Evolutionary conservation across 37 sponge, comb jelly and placozoan genomes (phyloP).

Genomic region (Mnemiopsis leidyi): DNA sequence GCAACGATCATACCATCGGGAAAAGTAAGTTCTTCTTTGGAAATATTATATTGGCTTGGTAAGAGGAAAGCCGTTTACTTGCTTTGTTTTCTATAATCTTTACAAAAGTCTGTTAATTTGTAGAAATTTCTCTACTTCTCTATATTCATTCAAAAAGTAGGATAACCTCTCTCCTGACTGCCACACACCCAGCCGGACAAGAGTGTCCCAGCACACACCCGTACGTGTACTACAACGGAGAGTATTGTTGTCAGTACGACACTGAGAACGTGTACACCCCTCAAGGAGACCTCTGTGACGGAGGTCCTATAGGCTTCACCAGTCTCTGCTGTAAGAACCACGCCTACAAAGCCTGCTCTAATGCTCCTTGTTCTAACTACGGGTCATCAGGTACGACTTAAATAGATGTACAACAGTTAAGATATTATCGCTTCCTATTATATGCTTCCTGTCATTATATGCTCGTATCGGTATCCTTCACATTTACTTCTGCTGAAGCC

Average conservation of each 20-base stretch:
- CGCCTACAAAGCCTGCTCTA: background rate
- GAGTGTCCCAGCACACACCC: background rate
- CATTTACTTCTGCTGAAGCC: no score
- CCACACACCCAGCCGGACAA: background rate
- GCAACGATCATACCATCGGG: slow-evolving; percentile 47
- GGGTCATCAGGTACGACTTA: background rate
- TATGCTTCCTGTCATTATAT: background rate
- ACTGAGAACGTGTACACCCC: background rate
- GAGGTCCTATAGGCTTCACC: background rate
- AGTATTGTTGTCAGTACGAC: slow-evolving; percentile 1
- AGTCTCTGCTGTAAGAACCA: slow-evolving; percentile 28
- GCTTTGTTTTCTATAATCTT: no score
- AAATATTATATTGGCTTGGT: no score
- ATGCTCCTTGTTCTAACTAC: slow-evolving; percentile 34
- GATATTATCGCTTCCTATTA: background rate
- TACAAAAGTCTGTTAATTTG: no score
- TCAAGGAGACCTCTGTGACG: background rate
- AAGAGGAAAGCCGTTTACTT: no score
- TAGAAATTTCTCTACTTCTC: no score
- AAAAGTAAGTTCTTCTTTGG: slow-evolving; percentile 13
- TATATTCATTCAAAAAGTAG: no score
- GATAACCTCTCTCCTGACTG: no score
- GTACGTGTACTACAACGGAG: slow-evolving; percentile 33
- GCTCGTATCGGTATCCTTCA: no score
- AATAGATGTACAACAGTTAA: background rate